phyloP scores from a whole-genome alignment of 2,113 vertebrate species.

The Peromyscus maniculatus region DNA sequence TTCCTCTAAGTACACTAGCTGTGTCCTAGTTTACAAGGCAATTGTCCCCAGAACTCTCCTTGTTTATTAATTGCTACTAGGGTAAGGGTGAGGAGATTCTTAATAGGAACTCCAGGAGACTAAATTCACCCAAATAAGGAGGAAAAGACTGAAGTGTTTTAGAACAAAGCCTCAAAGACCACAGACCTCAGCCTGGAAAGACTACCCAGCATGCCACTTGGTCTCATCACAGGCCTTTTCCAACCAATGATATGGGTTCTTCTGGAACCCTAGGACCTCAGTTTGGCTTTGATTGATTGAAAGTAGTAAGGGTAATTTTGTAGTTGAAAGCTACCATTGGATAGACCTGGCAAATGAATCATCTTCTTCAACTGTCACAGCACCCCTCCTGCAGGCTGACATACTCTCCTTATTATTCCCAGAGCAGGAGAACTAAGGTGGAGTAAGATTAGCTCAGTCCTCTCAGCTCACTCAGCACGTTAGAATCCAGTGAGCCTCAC shows the following conservation, averaged over 20 bases:
- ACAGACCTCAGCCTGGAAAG: not conserved
- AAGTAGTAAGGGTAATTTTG: not conserved
- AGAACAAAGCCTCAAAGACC: not conserved
- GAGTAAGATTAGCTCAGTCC: not conserved
- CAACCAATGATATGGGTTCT: not conserved
- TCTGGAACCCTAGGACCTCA: not conserved
- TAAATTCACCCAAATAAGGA: not conserved
- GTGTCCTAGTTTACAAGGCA: constrained; percentile 49
- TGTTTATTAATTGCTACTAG: constrained; percentile 32
- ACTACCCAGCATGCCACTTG: not conserved
- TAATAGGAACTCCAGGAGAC: constrained; percentile 37
- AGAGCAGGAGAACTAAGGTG: not conserved
- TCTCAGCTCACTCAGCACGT: not conserved
- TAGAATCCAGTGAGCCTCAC: not conserved
- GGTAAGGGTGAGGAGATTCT: not conserved
- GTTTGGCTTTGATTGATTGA: constrained; percentile 32
- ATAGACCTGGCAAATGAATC: not conserved
- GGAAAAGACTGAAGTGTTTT: not conserved
- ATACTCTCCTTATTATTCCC: not conserved
- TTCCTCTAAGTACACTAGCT: not conserved
- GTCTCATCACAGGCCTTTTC: not conserved
- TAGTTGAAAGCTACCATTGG: constrained; percentile 20
- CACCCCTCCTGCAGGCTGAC: not conserved
- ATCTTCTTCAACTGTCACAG: not conserved
- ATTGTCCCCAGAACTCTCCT: not conserved